Conservation (phyloP, 1,140 invertebrate genomes). For the Saccostrea echinata region DNA sequence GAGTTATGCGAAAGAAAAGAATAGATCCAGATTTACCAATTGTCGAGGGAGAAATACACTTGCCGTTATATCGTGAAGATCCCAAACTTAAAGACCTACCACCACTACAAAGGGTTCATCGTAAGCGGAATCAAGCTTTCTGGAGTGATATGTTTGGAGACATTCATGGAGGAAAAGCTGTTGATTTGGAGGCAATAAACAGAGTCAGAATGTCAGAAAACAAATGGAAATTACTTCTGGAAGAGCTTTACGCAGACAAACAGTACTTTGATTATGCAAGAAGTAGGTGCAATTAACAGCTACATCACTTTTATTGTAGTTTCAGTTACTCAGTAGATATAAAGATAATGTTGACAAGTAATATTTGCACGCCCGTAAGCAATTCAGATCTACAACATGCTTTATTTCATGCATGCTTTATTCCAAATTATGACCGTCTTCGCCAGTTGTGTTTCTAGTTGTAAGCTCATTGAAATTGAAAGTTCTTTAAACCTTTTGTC, state of each 20-base stretch:
- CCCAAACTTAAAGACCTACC: slow-evolving; percentile 55
- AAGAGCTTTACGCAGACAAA: slow-evolving; percentile 71
- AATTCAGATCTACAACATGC: no score
- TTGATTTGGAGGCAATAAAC: slow-evolving; percentile 55
- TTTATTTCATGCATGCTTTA: no score
- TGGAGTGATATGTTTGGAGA: slow-evolving; percentile 61
- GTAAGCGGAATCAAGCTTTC: slow-evolving; percentile 56
- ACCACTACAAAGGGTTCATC: slow-evolving; percentile 59
- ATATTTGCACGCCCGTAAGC: no score
- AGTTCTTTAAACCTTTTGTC: no score
- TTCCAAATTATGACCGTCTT: no score
- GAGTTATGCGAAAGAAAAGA: not conserved
- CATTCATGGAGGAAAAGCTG: slow-evolving; percentile 51
- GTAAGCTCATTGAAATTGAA: no score
- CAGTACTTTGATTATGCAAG: slow-evolving; percentile 70
- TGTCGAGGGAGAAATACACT: slow-evolving; percentile 40
- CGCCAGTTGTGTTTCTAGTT: no score
- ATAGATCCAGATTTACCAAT: slow-evolving; percentile 16
- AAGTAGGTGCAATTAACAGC: slow-evolving; percentile 52
- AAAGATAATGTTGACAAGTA: no score
- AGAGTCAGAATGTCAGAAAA: slow-evolving; percentile 61
- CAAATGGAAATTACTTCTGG: slow-evolving; percentile 64
- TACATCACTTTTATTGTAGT: not conserved
- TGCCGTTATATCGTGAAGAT: slow-evolving; percentile 55
- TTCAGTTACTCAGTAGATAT: no score